These are phyloP conservation scores for Hippocampus kuda DNA, from an alignment of 2,797 vertebrate genomes.

Conservation along the genomic window DNA sequence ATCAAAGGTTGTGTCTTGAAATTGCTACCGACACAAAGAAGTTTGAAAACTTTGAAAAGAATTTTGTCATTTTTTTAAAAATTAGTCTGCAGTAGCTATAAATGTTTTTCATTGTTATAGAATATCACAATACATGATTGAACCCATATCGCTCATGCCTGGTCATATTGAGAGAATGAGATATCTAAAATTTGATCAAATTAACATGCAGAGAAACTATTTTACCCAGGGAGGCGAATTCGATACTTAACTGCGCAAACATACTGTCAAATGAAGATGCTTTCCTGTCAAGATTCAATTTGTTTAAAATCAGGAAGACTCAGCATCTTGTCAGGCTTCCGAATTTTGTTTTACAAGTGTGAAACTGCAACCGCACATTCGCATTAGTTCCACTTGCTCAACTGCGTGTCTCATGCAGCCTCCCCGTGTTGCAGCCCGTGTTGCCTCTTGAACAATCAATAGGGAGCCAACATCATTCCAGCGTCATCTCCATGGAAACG, in stretches of 20 bases:
- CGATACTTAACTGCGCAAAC: background rate
- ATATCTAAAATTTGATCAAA: no score
- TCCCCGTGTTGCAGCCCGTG: constrained; percentile 51
- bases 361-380: constrained; percentile 33
- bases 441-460: constrained; percentile 70
- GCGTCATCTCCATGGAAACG: constrained; percentile 80
- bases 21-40: background rate
- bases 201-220: no score
- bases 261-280: background rate
- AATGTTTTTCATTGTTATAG: background rate
- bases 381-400: constrained; percentile 40
- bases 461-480: constrained; percentile 75
- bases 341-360: constrained; percentile 9
- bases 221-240: background rate
- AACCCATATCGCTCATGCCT: background rate
- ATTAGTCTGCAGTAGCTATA: no score
- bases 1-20: background rate
- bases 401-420: constrained; percentile 46
- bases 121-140: background rate
- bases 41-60: no score
- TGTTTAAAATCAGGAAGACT: constrained; percentile 5
- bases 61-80: no score
- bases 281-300: background rate
- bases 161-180: background rate
- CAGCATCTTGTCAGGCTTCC: constrained; percentile 4